Percentiles rank a stretch among this genome's conserved stretches.
These are phyloP conservation scores for Lynx canadensis DNA, from an alignment of 2,113 vertebrate species.

Conservation along the genomic window DNA sequence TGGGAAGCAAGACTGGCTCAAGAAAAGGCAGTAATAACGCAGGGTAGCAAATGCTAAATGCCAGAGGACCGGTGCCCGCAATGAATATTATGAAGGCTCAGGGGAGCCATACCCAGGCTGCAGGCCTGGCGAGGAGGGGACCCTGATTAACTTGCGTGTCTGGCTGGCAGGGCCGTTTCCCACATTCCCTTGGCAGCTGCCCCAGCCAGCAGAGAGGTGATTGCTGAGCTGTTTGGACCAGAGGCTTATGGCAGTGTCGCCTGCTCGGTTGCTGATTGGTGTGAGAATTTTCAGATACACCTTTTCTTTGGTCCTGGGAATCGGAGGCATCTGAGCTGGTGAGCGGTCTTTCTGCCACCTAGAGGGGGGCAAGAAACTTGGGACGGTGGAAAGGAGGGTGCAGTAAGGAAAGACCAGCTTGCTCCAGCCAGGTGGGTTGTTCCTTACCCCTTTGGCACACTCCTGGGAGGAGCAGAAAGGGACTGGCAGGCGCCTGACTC, in stretches of 20 bases:
- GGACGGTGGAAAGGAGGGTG: background rate
- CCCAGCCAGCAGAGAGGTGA: conserved; percentile 30
- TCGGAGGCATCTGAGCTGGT: background rate
- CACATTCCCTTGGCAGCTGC: conserved; percentile 32
- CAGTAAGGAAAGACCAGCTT: background rate
- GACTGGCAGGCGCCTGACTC: background rate
- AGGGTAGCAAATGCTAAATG: background rate
- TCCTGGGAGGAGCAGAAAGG: background rate
- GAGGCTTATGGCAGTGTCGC: background rate
- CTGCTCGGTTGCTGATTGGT: background rate
- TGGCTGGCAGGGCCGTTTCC: background rate
- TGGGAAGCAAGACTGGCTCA: background rate
- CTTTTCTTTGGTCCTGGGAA: conserved; percentile 38
- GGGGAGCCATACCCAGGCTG: background rate
- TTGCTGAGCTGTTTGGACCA: background rate
- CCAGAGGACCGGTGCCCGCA: background rate
- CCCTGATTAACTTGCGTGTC: background rate
- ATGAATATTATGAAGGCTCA: background rate
- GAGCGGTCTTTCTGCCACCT: background rate
- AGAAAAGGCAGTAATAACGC: background rate
- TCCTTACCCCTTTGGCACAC: background rate
- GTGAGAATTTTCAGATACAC: background rate
- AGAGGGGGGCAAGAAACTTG: background rate
- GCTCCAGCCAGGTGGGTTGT: background rate
- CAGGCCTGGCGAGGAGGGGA: background rate